Base-by-base conservation (phyloP, 1,140 invertebrate species). In the Rhagoletis zephyria region DNA sequence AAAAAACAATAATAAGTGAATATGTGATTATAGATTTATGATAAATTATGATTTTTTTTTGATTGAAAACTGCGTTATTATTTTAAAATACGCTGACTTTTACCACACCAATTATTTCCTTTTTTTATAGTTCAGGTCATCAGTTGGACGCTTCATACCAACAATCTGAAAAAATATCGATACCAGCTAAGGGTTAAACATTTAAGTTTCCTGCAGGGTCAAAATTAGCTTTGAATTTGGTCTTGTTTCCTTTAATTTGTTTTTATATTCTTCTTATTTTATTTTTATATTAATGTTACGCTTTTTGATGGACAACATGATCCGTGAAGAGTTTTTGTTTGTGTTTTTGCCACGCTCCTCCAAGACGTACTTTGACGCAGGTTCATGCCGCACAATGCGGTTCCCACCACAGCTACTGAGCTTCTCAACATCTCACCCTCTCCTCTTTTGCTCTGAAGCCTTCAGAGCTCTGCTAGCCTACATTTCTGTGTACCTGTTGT, bases 261-360 rank as follows among this genome's bases (percentile, higher is more conserved):
- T 42, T 12, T 51, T 59, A 30, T 30, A 30, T 30, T 30, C 30
- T 30, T 30, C 30, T 14, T 81, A 30, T 51, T 30, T 12, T 16
- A 12, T 60, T 60, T 30, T 19, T 30, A 19, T 48, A 9, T 51
- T 4, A 86, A 86, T 14, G 10, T 1, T 7, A 19, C 30, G 40
- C 61, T 61, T 86, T 86, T 86, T 86, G 85, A 86, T 86, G 85
- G 60, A 19, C 59, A 86, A 63, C 59, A 42, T 86, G 85, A 86
- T 86, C 85, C 61, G 85, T 86, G 85, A 86, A 63, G 40, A 12
- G 19, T 61, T 61, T 86, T 56, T 9, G 30, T 4, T 77, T 77
- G 5, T 7, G 16, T 48, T 77, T 45, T 51, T 30, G 48, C 4
- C 48, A 56, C 74, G 74, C 74, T 45, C 48, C 48, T n/a, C n/a